Base-by-base conservation (phyloP, 2,113 vertebrate genomes). In the Carettochelys insculpta region DNA sequence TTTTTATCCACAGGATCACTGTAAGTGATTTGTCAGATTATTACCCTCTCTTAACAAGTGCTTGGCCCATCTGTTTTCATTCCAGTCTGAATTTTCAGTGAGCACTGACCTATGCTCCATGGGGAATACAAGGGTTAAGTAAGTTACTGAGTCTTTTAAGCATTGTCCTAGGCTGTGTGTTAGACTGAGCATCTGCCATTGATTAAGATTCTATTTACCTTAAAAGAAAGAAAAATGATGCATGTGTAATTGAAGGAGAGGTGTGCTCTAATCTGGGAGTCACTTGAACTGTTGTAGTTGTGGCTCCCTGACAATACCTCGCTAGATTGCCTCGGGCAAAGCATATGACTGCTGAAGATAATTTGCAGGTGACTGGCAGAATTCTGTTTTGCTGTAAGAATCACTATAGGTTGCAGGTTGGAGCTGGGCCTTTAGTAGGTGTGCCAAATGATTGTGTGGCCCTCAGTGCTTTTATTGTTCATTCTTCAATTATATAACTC, bases 171-270 rank as follows among this genome's bases (percentile, higher is more conserved):
- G 0, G 19, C n/a, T 24, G 5, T 51, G 29, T 16, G 11, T 24
- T 29, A 6, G 8, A 0, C 47, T 0, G 54, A 5, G 82, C 43
- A 3, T 2, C 38, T 5, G 25, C 48, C 34, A 65, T n/a, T n/a
- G 16, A n/a, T 20, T 8, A 5, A 0, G 13, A 2, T 8, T 34
- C 1, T 1, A 25, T n/a, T 8, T 43, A 12, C 31, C 16, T 65
- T 65, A 65, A 65, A 34, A 65, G 34, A n/a, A 58, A 58, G 48
- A 56, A 56, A 65, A n/a, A 17, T n/a, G 31, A n/a, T n/a, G 8
- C 56, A 16, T 34, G 19, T 65, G 58, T 65, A 65, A 65, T n/a
- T 65, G 58, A 65, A 8, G 14, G 34, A 34, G 58, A 65, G 31
- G 16, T 65, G 16, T 65, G 58, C 19, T 65, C 34, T 19, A 29